phyloP scores from a whole-genome alignment of 2,797 vertebrate species.

The Chiroxiphia lanceolata region DNA sequence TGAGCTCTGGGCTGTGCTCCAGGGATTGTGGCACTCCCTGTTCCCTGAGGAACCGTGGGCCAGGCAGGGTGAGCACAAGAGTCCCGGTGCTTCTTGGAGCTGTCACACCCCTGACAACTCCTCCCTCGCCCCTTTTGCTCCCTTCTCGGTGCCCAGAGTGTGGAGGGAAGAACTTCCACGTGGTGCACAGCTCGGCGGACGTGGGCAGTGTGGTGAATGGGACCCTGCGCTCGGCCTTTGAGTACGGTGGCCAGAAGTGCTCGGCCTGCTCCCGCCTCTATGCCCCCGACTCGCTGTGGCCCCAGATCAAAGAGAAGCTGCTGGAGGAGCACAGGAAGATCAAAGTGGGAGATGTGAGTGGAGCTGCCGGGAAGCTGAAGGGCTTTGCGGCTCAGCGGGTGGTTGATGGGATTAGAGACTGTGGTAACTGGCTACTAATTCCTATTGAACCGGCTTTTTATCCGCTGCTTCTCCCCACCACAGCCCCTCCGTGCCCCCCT shows the following conservation, averaged over 20 bases:
- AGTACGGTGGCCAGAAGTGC: conserved; percentile 95
- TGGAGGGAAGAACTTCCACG: conserved; percentile 97
- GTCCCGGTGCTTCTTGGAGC: not conserved
- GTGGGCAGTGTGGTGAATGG: conserved; percentile 86
- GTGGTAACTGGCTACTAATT: conserved; percentile 51
- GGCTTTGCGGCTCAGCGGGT: conserved; percentile 66
- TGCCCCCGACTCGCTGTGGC: conserved; percentile 86
- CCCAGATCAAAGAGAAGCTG: conserved; percentile 84
- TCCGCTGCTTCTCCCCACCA: conserved; percentile 3
- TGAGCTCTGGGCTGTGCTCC: not conserved
- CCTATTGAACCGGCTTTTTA: conserved; percentile 51
- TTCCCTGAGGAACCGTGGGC: accelerated
- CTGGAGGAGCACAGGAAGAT: conserved; percentile 83
- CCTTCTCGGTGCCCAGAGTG: conserved; percentile 79
- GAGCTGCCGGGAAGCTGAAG: conserved; percentile 27
- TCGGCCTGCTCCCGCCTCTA: conserved; percentile 96
- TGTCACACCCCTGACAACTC: no score
- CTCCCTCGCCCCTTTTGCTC: not conserved
- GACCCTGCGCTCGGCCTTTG: conserved; percentile 92
- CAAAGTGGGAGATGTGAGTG: conserved; percentile 90
- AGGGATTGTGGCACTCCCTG: not conserved
- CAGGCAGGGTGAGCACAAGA: accelerated
- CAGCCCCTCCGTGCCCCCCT: not conserved
- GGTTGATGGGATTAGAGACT: conserved; percentile 73
- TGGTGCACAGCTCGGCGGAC: conserved; percentile 88